These are phyloP conservation scores for Tinea trinotella DNA, from an alignment of 2,888 invertebrate genomes.

Conservation along the genomic window DNA sequence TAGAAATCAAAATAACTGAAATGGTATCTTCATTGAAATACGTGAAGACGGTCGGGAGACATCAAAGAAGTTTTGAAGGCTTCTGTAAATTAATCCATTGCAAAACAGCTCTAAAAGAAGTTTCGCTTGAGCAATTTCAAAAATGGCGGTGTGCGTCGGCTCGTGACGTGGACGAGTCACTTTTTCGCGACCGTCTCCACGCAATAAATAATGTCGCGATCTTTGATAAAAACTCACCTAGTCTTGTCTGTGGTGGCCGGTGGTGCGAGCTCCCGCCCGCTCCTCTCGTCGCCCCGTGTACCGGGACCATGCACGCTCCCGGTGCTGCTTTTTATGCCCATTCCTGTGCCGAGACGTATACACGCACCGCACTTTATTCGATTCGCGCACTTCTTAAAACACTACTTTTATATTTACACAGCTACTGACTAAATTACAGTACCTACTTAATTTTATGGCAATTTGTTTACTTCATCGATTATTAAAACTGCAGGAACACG, in stretches of 20 bases:
- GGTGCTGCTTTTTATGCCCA: slow-evolving; percentile 54
- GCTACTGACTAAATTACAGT: slow-evolving; percentile 59
- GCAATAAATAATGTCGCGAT: slow-evolving; percentile 70
- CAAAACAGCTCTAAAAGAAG: slow-evolving; percentile 53
- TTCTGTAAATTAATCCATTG: slow-evolving; percentile 65
- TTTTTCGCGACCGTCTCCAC: slow-evolving; percentile 72
- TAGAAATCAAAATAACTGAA: background rate
- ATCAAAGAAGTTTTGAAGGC: slow-evolving; percentile 41
- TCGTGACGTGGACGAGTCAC: slow-evolving; percentile 56
- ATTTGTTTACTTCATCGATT: slow-evolving; percentile 72
- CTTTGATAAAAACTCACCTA: slow-evolving; percentile 73
- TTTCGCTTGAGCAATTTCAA: slow-evolving; percentile 57
- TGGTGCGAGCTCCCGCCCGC: slow-evolving; percentile 47
- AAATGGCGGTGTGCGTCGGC: slow-evolving; percentile 57
- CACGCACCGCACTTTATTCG: slow-evolving; percentile 23
- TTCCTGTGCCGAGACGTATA: slow-evolving; percentile 57
- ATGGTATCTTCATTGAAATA: background rate
- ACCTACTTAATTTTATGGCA: slow-evolving; percentile 72
- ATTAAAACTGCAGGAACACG: slow-evolving; percentile 72
- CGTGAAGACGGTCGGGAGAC: slow-evolving; percentile 52
- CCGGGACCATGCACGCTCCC: slow-evolving; percentile 29
- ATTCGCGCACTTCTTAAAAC: slow-evolving; percentile 53
- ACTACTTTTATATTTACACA: slow-evolving; percentile 66
- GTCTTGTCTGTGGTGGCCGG: slow-evolving; percentile 65
- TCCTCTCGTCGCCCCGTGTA: slow-evolving; percentile 30